A percentile compares a stretch with the other conserved stretches of the same genome.
Conservation (phyloP, 2,888 invertebrate species). For the Drosophila anomelani region DNA sequence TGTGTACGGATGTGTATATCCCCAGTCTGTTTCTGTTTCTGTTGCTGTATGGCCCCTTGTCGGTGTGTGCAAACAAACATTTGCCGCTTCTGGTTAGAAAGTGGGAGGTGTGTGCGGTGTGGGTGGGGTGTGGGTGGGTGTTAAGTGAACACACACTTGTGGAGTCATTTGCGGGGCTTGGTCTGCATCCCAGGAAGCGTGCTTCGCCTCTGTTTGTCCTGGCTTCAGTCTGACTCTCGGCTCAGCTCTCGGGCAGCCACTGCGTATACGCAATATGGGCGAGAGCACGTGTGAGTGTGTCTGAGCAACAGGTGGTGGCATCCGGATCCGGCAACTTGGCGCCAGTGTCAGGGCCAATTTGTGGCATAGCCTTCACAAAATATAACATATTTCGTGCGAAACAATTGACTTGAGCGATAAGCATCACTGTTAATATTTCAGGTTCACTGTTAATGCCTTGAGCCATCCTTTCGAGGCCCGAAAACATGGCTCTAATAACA, state of each 20-base stretch:
- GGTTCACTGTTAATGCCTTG: constrained; percentile 21
- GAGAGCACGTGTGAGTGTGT: constrained; percentile 4
- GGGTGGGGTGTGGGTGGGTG: constrained; percentile 24
- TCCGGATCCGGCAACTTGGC: constrained; percentile 19
- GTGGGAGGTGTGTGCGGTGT: background rate
- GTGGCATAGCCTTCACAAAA: constrained; percentile 40
- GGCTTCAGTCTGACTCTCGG: constrained; percentile 23
- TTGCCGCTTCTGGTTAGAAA: constrained; percentile 16
- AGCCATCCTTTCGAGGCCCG: constrained; percentile 2
- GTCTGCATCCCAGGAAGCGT: constrained; percentile 23
- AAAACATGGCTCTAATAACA: constrained; percentile 7
- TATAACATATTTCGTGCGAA: constrained; percentile 15
- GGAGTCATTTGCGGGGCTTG: constrained; percentile 46
- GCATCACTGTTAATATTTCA: constrained; percentile 18
- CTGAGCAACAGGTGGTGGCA: constrained; percentile 58
- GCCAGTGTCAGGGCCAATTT: constrained; percentile 54
- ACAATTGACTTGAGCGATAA: constrained; percentile 27
- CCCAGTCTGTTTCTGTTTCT: constrained; percentile 12
- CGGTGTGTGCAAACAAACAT: constrained; percentile 39
- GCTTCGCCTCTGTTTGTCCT: constrained; percentile 45
- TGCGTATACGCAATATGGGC: constrained; percentile 62
- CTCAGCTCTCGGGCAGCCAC: constrained; percentile 51
- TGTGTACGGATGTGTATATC: constrained; percentile 47
- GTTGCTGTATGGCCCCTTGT: constrained; percentile 24
- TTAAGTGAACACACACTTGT: constrained; percentile 67